Evolutionary conservation across 2,888 invertebrate genomes (phyloP), one percentile per base, ranked within the genome.

Genomic region (Phyllotreta cruciferae): DNA sequence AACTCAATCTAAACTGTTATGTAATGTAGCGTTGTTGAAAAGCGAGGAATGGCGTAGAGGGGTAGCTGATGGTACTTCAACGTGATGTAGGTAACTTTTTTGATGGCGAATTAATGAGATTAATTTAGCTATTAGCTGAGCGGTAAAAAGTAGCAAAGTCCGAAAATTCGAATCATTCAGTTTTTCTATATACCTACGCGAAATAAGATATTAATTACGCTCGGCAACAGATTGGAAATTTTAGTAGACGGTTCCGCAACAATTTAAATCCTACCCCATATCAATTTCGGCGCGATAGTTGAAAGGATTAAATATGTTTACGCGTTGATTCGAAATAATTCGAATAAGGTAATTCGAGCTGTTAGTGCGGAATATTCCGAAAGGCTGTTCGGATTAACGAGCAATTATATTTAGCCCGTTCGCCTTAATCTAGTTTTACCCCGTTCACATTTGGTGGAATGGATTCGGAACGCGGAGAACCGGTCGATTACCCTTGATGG

Each of bases 331-430:
- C 60, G 66, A 56, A 66, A 66, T 66, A 66, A 66, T 63, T 64
- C 63, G 67, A 66, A 66, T 66, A 61, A 64, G 70, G 67, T 67
- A 67, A 70, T 70, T 65, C 64, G 53, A 67, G 65, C 66, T 70
- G 68, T 66, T 70, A 68, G 66, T 66, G 66, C 57, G 68, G 64
- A 70, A 68, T 70, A 68, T 66, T 64, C 64, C 53, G 56, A 56
- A 56, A 60, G 64, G 64, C 60, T 60, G 56, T 64, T 38, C 60
- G 56, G 60, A 50, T 64, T 64, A 64, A 61, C 64, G 64, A 61
- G 60, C 64, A 64, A 64, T 64, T 64, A 64, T 64, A 64, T 64
- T 61, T 60, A 60, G 64, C 53, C 56, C 47, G 14, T 45, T 47
- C 52, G 24, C 60, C 50, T 53, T 56, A 56, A 60, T 64, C 60